Evolutionary conservation across 2,888 invertebrate genomes (phyloP), one percentile per base, ranked within the genome.

Genomic region (Lutraria lutraria): DNA sequence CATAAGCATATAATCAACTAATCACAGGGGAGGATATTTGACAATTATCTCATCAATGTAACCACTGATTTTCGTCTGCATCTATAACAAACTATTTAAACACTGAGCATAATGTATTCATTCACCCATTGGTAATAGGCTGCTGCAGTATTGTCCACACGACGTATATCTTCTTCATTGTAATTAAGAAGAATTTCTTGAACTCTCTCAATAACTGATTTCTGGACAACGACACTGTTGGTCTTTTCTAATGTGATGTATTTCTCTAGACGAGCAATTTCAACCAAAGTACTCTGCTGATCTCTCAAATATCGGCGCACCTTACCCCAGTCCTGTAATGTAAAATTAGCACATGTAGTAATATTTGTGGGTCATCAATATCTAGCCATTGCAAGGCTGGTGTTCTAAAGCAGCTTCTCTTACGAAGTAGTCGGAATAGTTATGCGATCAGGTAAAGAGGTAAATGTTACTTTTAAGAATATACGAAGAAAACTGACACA

Each of bases 101-200:
- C n/a, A 43, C 43, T 43, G 43, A 43, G 2, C 43, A 31, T 10
- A 81, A 63, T n/a, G 12, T 19, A 76, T 60, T 80, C 72, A 76
- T 60, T 80, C 72, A 91, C 91, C 91, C 91, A 91, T 60, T 80
- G 83, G 29, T 88, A 91, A 79, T 84, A 91, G 15, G 90, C 90
- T 2, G 89, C 90, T 4, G 90, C 89, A 1, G 91, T 90, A 68
- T 91, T 91, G 83, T 91, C 90, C 19, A 85, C 88, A 43, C 83
- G 87, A 53, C 91, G 34, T 25, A 91, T 84, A 29, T 90, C 86
- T 19, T 90, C 86, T 63, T 85, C 88, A 1, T 84, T 86, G 79
- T 88, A 89, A 29, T 81, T 81, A n/a, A 63, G 52, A 4, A 91
- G 53, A 21, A 90, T 88, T 13, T 87, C 90, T 6, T 88, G 63